A percentile compares a stretch with the other conserved stretches of the same genome.
Evolutionary conservation across 1,140 invertebrate genomes (phyloP).

Genomic region (Brachionus rubens): DNA sequence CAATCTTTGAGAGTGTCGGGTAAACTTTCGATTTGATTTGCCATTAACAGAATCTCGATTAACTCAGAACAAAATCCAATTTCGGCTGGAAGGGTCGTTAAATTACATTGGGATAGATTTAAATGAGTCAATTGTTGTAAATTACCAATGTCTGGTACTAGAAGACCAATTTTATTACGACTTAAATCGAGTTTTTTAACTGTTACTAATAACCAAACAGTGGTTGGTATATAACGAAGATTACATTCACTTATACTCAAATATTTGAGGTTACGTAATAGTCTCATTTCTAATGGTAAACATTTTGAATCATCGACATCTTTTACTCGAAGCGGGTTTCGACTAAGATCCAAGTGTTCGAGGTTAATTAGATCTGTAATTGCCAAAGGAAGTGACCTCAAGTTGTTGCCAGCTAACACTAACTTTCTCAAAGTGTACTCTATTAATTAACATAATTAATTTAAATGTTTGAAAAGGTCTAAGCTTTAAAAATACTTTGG

Average conservation of each 20-base stretch:
- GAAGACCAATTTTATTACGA: conserved; percentile 56
- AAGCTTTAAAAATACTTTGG: conserved; percentile 48
- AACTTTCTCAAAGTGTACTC: conserved; percentile 46
- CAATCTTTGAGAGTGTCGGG: conserved; percentile 58
- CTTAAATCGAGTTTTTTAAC: conserved; percentile 55
- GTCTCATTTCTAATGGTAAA: conserved; percentile 53
- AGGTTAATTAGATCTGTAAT: conserved; percentile 53
- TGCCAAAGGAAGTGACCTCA: conserved; percentile 55
- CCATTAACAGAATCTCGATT: conserved; percentile 57
- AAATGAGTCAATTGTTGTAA: conserved; percentile 53
- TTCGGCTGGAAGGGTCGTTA: conserved; percentile 57
- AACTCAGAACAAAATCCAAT: conserved; percentile 59
- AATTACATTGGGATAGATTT: conserved; percentile 57
- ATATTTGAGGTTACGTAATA: conserved; percentile 52
- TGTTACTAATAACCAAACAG: conserved; percentile 53
- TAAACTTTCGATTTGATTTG: conserved; percentile 58
- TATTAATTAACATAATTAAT: background rate
- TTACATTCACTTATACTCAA: conserved; percentile 59
- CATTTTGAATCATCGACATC: conserved; percentile 54
- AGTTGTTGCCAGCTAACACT: conserved; percentile 56
- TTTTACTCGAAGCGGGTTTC: conserved; percentile 56
- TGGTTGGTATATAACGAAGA: conserved; percentile 56
- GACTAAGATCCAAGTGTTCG: conserved; percentile 55
- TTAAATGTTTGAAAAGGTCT: conserved; percentile 20
- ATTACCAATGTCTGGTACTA: conserved; percentile 56